Conservation (phyloP, 92 coral and sea anemone genomes). For the Zoanthus solanderi region DNA sequence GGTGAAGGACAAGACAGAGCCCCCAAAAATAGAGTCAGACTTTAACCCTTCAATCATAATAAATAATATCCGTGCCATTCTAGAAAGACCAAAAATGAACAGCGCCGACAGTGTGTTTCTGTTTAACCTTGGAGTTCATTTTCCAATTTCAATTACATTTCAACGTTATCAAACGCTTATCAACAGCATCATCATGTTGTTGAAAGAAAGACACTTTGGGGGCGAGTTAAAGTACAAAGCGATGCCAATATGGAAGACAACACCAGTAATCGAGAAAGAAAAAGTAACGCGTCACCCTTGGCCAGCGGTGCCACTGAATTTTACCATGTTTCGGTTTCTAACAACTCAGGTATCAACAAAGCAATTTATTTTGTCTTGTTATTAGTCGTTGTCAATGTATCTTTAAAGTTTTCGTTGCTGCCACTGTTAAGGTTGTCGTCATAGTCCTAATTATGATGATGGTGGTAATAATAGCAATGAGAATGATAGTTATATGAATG, state of each 20-base stretch:
- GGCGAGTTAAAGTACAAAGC: conserved; percentile 52
- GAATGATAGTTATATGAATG: too few species aligned
- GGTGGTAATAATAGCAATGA: too few species aligned
- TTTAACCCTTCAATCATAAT: conserved; percentile 60
- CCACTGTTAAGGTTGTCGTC: too few species aligned
- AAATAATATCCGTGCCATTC: conserved; percentile 49
- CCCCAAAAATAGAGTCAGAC: conserved; percentile 53
- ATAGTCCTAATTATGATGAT: too few species aligned
- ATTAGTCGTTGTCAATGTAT: too few species aligned
- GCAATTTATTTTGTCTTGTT: too few species aligned
- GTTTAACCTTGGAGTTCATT: conserved; percentile 69
- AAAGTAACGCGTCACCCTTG: conserved; percentile 48
- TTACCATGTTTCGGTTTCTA: conserved; percentile 69
- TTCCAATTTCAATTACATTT: conserved; percentile 63
- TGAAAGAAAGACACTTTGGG: conserved; percentile 38
- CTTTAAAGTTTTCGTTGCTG: too few species aligned
- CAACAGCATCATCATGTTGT: conserved; percentile 49
- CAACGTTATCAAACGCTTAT: conserved; percentile 50
- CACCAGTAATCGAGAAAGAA: conserved; percentile 71
- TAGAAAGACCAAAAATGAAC: conserved; percentile 59
- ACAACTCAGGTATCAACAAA: conserved; percentile 74
- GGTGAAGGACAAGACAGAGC: conserved; percentile 70
- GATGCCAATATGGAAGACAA: conserved; percentile 67
- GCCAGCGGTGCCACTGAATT: conserved; percentile 57
- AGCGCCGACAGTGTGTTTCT: conserved; percentile 56